Percentiles rank a stretch among this genome's conserved stretches.
These are phyloP conservation scores for Bellardia bayeri DNA, from an alignment of 2,888 invertebrate species.

Conservation along the genomic window DNA sequence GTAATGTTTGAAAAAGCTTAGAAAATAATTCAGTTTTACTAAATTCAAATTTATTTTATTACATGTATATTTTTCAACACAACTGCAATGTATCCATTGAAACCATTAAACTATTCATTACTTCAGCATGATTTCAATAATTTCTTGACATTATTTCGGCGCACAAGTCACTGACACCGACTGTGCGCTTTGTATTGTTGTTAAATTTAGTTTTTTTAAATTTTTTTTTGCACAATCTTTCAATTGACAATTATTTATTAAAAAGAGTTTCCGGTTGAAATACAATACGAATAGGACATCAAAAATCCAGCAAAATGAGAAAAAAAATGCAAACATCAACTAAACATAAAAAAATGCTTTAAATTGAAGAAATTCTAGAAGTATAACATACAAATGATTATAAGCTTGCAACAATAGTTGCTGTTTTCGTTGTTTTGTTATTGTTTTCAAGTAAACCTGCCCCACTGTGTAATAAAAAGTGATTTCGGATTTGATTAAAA, in stretches of 20 bases:
- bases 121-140: constrained; percentile 56
- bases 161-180: constrained; percentile 66
- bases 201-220: not conserved
- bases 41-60: too few relatives aligned
- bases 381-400: not conserved
- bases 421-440: not conserved
- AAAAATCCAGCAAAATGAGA: constrained; percentile 29
- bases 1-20: too few relatives aligned
- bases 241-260: constrained; percentile 69
- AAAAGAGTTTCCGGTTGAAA: constrained; percentile 71
- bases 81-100: not conserved
- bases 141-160: constrained; percentile 66
- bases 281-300: constrained; percentile 55
- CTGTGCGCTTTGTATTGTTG: constrained; percentile 24
- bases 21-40: too few relatives aligned
- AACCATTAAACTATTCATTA: constrained; percentile 50
- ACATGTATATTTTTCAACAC: constrained; percentile 2
- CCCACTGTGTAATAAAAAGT: not conserved
- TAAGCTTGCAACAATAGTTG: not conserved
- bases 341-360: constrained; percentile 19
- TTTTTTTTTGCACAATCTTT: constrained; percentile 50
- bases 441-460: not conserved
- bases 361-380: constrained; percentile 18
- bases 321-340: constrained; percentile 39
- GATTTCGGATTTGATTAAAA: not conserved